Conservation (phyloP, 2,888 invertebrate species). For the Yponomeuta cagnagella region DNA sequence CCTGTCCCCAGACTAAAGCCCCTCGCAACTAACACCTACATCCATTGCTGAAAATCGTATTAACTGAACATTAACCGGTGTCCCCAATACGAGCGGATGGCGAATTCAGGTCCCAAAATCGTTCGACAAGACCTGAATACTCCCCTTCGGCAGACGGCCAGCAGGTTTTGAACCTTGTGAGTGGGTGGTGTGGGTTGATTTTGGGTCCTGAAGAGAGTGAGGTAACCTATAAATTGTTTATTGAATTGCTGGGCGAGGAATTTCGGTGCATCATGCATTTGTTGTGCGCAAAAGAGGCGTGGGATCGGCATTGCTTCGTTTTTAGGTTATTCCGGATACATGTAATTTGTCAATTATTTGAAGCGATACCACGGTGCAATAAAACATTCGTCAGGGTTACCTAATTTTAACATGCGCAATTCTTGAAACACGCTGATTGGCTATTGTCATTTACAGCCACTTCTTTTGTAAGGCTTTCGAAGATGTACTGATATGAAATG, state of each 20-base stretch:
- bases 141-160: conserved; percentile 17
- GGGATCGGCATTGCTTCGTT: no score
- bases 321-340: no score
- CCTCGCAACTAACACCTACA: neutral
- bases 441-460: no score
- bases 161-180: conserved; percentile 14
- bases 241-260: neutral
- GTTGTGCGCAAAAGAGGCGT: neutral
- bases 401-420: no score
- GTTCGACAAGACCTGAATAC: conserved; percentile 10
- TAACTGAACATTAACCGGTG: conserved; percentile 45
- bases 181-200: neutral
- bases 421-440: no score
- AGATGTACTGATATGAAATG: no score
- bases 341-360: no score
- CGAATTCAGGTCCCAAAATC: conserved; percentile 42
- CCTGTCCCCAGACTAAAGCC: conserved; percentile 18
- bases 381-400: no score
- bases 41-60: conserved; percentile 44
- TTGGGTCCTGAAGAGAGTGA: neutral
- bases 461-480: no score
- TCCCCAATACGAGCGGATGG: conserved; percentile 44
- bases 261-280: neutral
- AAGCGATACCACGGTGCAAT: no score
- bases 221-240: conserved; percentile 7